A percentile compares a stretch with the other conserved stretches of the same genome.
phyloP scores from a whole-genome alignment of 2,797 vertebrate genomes.

The Chaetophractus vellerosus region DNA sequence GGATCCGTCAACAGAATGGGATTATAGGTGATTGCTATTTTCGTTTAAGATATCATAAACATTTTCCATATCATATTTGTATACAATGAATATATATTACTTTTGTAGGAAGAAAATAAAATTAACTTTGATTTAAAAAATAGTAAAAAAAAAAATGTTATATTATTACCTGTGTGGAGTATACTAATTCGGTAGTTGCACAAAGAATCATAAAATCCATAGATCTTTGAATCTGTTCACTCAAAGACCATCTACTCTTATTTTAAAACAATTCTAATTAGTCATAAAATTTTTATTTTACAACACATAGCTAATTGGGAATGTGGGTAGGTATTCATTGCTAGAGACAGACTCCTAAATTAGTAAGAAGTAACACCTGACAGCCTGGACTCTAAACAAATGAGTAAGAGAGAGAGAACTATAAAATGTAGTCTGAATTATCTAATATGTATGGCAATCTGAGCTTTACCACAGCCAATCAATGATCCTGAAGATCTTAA shows the following conservation, averaged over 20 bases:
- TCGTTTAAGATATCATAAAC: conserved; percentile 28
- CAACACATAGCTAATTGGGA: conserved; percentile 28
- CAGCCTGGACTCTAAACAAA: conserved; percentile 2
- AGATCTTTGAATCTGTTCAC: background rate
- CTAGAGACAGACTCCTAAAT: background rate
- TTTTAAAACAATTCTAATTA: background rate
- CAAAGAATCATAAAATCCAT: background rate
- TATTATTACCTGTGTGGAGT: background rate
- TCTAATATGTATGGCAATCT: background rate
- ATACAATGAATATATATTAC: background rate
- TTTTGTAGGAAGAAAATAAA: conserved; percentile 46
- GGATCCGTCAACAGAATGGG: background rate
- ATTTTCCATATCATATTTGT: background rate
- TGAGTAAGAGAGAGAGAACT: background rate
- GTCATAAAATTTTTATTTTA: background rate
- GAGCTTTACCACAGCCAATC: background rate
- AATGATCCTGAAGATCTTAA: background rate
- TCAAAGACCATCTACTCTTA: background rate
- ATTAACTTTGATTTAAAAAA: conserved; percentile 6
- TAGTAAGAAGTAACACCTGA: conserved; percentile 8
- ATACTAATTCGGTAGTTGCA: background rate
- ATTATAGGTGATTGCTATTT: conserved; percentile 9
- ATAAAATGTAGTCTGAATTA: background rate
- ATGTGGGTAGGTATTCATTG: background rate
- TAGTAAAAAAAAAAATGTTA: conserved; percentile 28